Conservation (phyloP, 2,888 invertebrate genomes). For the Diplolepis rosae region DNA sequence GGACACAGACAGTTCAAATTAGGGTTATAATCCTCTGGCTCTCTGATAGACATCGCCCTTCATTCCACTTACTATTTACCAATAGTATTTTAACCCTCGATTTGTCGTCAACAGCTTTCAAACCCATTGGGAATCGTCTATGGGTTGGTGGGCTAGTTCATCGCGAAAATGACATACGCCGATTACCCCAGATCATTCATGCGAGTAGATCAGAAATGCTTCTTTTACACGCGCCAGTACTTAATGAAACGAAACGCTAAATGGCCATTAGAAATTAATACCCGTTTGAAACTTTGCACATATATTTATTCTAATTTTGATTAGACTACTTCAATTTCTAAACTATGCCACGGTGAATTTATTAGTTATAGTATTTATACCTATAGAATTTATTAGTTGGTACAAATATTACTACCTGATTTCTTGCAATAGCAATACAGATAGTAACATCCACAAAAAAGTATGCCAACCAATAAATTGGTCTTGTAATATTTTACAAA, state of each 20-base stretch:
- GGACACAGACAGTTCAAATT: conserved; percentile 63
- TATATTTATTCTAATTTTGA: no score
- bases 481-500: no score
- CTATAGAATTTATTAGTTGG: no score
- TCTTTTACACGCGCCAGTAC: background rate
- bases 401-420: no score
- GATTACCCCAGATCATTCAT: conserved; percentile 44
- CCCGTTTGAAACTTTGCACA: no score
- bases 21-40: conserved; percentile 72
- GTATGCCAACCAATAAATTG: no score
- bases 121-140: conserved; percentile 66
- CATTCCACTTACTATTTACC: conserved; percentile 67
- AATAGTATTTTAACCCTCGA: conserved; percentile 74
- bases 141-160: conserved; percentile 44
- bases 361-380: no score
- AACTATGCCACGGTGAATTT: no score
- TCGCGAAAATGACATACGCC: conserved; percentile 51
- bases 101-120: conserved; percentile 73
- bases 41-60: conserved; percentile 64
- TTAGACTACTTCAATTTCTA: no score
- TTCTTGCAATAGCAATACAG: no score
- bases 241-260: background rate
- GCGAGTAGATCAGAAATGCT: background rate
- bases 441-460: no score
- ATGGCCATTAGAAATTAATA: background rate